Conservation (phyloP, 2,888 invertebrate genomes). For the Digitonthophagus gazella region DNA sequence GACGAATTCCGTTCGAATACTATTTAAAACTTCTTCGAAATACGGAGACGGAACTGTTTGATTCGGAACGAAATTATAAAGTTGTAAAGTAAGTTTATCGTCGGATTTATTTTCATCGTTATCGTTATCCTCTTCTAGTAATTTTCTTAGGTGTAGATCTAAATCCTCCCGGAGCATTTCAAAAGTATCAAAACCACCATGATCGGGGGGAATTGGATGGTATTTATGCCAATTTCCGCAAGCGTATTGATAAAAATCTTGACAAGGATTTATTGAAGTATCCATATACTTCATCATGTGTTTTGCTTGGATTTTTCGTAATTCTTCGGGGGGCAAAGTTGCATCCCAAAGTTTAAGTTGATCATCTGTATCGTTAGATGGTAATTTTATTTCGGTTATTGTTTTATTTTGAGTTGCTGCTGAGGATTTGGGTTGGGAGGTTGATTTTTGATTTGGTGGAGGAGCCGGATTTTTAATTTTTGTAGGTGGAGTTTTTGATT, state of each 20-base stretch:
- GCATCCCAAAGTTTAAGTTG: constrained; percentile 23
- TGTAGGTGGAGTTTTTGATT: too few relatives aligned
- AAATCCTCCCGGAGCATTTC: constrained; percentile 83
- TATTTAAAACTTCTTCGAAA: constrained; percentile 25
- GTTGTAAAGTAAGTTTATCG: constrained; percentile 17
- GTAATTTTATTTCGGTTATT: neutral
- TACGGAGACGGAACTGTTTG: constrained; percentile 23
- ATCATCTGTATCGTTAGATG: neutral
- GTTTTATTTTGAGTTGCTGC: neutral
- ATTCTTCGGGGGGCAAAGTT: constrained; percentile 20
- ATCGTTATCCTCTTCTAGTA: constrained; percentile 56
- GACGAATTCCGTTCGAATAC: constrained; percentile 32
- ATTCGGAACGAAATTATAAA: constrained; percentile 19
- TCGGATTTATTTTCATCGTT: constrained; percentile 17
- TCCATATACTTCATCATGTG: constrained; percentile 81
- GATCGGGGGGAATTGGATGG: constrained; percentile 86
- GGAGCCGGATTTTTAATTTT: neutral
- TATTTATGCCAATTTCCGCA: constrained; percentile 83
- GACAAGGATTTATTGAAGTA: constrained; percentile 67
- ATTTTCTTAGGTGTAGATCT: constrained; percentile 65
- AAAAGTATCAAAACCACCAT: constrained; percentile 86
- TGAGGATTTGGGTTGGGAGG: neutral
- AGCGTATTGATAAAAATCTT: constrained; percentile 81
- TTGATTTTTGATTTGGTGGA: neutral
- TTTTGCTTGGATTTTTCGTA: constrained; percentile 49